Percentiles rank a stretch among this genome's conserved stretches.
Evolutionary conservation across 2,888 invertebrate species (phyloP).

Genomic region (Nemapogon koenigi): DNA sequence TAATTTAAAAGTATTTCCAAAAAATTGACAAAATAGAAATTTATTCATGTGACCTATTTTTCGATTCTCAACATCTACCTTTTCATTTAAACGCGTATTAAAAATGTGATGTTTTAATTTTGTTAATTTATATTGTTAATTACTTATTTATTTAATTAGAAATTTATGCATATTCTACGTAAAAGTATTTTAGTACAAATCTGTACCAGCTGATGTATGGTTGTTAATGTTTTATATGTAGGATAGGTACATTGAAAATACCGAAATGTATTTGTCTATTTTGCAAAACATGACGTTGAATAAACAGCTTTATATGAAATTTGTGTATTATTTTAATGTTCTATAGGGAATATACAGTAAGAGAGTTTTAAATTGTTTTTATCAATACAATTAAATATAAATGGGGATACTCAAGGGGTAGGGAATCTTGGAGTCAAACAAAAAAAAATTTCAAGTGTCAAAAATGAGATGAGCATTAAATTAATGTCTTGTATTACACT

Average conservation of each 20-base stretch:
- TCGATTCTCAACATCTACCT: too few species aligned
- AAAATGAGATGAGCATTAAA: too few species aligned
- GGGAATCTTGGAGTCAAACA: too few species aligned
- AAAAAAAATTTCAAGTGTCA: too few species aligned
- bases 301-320: constrained; percentile 58
- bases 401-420: too few species aligned
- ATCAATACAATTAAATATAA: too few species aligned
- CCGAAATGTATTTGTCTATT: constrained; percentile 61
- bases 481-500: too few species aligned
- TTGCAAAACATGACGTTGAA: constrained; percentile 64
- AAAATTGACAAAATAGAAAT: background rate
- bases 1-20: background rate
- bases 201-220: constrained; percentile 34
- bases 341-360: constrained; percentile 8
- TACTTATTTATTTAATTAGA: background rate
- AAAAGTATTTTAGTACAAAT: too few species aligned
- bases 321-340: constrained; percentile 10
- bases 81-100: too few species aligned
- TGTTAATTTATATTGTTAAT: background rate
- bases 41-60: too few species aligned
- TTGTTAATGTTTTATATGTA: constrained; percentile 59
- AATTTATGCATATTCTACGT: background rate
- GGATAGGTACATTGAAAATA: constrained; percentile 54
- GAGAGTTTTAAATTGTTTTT: too few species aligned
- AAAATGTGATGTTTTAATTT: constrained; percentile 2